A percentile compares a stretch with the other conserved stretches of the same genome.
Evolutionary conservation across 2,888 invertebrate genomes (phyloP).

Genomic region (Cyclophora punctaria): DNA sequence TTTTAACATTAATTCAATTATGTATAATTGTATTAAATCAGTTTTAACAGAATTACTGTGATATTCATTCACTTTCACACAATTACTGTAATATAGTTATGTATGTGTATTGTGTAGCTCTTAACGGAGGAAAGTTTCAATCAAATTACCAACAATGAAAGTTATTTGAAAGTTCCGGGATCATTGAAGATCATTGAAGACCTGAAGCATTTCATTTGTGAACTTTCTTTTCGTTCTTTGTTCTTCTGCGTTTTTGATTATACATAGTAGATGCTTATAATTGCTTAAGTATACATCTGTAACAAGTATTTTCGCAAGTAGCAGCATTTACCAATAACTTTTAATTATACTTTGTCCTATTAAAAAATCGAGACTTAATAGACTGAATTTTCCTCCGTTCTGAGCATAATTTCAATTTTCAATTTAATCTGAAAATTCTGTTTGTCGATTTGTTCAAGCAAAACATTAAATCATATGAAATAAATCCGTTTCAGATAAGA

Average conservation of each 20-base stretch:
- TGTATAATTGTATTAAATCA: conserved; percentile 39
- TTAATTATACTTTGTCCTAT: too few relatives aligned
- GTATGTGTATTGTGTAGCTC: conserved; percentile 26
- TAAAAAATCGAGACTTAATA: too few relatives aligned
- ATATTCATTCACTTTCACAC: conserved; percentile 60
- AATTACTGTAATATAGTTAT: conserved; percentile 27
- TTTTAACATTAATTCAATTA: conserved; percentile 27
- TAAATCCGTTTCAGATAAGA: conserved; percentile 34
- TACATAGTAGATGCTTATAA: too few relatives aligned
- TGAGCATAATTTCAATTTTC: conserved; percentile 28
- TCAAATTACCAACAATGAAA: too few relatives aligned
- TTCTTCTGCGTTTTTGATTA: too few relatives aligned
- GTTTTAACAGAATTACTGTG: conserved; percentile 61
- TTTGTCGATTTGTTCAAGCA: conserved; percentile 47
- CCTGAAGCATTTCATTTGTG: too few relatives aligned
- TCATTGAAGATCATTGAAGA: too few relatives aligned
- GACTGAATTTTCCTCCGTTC: conserved; percentile 32
- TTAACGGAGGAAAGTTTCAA: conserved; percentile 34
- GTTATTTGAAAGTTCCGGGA: too few relatives aligned
- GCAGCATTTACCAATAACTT: too few relatives aligned
- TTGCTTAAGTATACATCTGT: too few relatives aligned
- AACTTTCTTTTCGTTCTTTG: too few relatives aligned
- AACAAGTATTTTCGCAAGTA: too few relatives aligned
- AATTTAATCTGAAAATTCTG: conserved; percentile 34
- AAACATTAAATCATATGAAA: conserved; percentile 50